Evolutionary conservation across 92 coral and sea anemone species (phyloP).

Genomic region (Epizoanthus ramosus): DNA sequence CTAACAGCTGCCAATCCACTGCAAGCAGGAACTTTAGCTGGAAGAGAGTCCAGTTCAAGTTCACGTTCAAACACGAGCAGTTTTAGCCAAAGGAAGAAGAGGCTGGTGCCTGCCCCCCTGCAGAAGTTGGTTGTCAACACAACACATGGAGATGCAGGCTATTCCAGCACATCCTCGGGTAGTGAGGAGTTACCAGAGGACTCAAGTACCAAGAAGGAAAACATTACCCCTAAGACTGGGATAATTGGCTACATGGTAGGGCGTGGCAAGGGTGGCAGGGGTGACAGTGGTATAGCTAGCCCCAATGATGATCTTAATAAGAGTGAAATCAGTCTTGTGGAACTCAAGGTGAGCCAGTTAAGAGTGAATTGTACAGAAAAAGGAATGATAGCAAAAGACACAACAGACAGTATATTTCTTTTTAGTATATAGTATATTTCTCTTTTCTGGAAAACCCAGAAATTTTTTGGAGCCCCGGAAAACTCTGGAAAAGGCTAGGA

Average conservation of each 20-base stretch:
- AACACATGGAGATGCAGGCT: conserved; percentile 11
- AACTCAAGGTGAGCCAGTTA: conserved; percentile 14
- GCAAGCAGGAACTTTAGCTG: not conserved
- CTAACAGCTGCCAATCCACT: not conserved
- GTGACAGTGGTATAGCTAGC: conserved; percentile 25
- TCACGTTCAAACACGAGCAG: not conserved
- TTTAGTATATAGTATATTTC: too few species aligned
- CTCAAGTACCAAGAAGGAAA: not conserved
- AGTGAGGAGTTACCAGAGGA: conserved; percentile 23
- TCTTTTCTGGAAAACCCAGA: too few species aligned
- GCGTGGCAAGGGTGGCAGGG: conserved; percentile 15
- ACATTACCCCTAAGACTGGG: not conserved
- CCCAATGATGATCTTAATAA: conserved; percentile 27
- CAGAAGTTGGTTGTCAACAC: conserved; percentile 4
- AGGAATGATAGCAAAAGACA: too few species aligned
- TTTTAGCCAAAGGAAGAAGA: conserved; percentile 14
- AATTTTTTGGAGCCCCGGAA: too few species aligned
- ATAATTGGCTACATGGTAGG: not conserved
- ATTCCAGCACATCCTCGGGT: conserved; percentile 33
- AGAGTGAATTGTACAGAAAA: not conserved
- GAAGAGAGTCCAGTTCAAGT: not conserved
- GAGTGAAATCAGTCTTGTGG: conserved; percentile 32
- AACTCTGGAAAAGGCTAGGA: too few species aligned
- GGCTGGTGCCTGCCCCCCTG: conserved; percentile 3
- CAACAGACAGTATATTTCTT: too few species aligned